Evolutionary conservation across 1,140 invertebrate species (phyloP).

Genomic region (Drosophila carrolli): DNA sequence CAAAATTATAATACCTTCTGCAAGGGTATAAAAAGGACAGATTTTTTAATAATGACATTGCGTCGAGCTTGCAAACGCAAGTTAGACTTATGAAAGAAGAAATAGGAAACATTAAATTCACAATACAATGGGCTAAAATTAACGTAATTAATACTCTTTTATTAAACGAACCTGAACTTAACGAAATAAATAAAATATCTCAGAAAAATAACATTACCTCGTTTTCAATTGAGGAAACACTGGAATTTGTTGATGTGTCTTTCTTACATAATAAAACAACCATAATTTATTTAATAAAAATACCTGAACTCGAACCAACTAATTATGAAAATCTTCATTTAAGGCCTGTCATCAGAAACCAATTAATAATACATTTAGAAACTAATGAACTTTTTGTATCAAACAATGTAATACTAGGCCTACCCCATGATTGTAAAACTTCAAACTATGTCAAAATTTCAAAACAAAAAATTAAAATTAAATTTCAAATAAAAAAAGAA

Average conservation of each 20-base stretch:
- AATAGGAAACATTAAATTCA: constrained; percentile 18
- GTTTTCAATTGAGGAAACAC: constrained; percentile 17
- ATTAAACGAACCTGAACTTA: constrained; percentile 4
- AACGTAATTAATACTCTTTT: constrained; percentile 20
- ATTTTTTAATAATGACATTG: constrained; percentile 1
- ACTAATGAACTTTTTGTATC: neutral
- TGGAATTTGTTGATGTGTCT: constrained; percentile 14
- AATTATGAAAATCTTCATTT: constrained; percentile 11
- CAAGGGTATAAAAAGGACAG: neutral
- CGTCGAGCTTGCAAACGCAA: constrained; percentile 7
- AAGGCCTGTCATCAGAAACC: neutral
- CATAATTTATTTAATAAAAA: constrained; percentile 23
- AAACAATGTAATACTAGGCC: neutral
- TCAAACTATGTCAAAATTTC: constrained; percentile 6
- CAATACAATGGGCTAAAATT: constrained; percentile 15
- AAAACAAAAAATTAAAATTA: no score
- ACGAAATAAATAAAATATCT: constrained; percentile 20
- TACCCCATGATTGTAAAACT: constrained; percentile 3
- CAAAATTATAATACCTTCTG: no score
- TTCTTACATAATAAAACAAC: constrained; percentile 23
- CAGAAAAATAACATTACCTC: constrained; percentile 11
- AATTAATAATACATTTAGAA: neutral
- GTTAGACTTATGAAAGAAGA: constrained; percentile 13
- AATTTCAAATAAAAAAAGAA: no score
- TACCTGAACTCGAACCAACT: constrained; percentile 7